phyloP scores from a whole-genome alignment of 1,140 invertebrate genomes.

The Zaprionus inermis region DNA sequence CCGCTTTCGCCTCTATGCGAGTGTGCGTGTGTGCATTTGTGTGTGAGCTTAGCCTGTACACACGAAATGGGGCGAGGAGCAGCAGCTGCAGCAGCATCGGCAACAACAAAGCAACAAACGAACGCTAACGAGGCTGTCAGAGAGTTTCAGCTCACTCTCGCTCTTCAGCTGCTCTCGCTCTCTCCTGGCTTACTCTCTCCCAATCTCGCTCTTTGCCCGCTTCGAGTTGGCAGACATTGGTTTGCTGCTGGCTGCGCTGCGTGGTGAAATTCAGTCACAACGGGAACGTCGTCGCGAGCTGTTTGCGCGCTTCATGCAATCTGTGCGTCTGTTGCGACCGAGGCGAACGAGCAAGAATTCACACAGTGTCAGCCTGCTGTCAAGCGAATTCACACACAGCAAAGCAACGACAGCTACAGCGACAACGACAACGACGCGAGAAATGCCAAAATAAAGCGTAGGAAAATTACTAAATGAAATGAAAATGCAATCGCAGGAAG shows the following conservation, averaged over 20 bases:
- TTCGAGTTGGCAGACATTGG: slow-evolving; percentile 4
- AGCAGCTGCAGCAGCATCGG: slow-evolving; percentile 19
- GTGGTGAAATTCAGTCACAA: slow-evolving; percentile 84
- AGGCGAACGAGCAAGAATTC: slow-evolving; percentile 42
- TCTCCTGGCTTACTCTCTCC: background rate
- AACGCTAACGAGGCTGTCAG: slow-evolving; percentile 53
- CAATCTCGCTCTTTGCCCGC: background rate
- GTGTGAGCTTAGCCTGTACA: slow-evolving; percentile 36
- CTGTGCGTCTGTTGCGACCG: slow-evolving; percentile 38
- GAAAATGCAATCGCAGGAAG: slow-evolving; percentile 13
- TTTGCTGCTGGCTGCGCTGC: slow-evolving; percentile 42
- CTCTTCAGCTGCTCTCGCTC: slow-evolving; percentile 5
- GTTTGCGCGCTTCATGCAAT: slow-evolving; percentile 72
- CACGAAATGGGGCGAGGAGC: slow-evolving; percentile 61
- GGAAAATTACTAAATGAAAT: slow-evolving; percentile 37
- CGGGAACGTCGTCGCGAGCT: slow-evolving; percentile 84
- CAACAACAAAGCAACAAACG: slow-evolving; percentile 28
- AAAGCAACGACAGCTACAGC: background rate
- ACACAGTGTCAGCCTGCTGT: slow-evolving; percentile 15
- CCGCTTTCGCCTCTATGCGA: slow-evolving; percentile 16
- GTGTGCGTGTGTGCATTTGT: slow-evolving; percentile 32
- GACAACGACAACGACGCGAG: background rate
- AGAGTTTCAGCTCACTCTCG: slow-evolving; percentile 6
- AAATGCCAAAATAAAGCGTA: slow-evolving; percentile 37
- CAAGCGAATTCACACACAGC: background rate